Percentiles rank a stretch among this genome's conserved stretches.
Conservation (phyloP, 2,797 vertebrate species). For the Rhincodon typus region DNA sequence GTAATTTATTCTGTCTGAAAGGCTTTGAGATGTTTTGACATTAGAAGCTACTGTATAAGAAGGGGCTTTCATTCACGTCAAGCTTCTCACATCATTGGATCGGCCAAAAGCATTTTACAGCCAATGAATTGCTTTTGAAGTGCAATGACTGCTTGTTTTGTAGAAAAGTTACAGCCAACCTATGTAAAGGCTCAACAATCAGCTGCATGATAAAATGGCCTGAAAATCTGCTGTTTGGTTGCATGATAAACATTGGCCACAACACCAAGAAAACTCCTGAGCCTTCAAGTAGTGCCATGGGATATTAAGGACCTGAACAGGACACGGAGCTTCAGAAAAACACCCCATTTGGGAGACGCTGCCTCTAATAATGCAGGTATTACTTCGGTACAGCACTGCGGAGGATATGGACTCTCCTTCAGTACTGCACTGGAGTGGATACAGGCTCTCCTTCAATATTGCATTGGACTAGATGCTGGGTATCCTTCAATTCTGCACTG, state of each 20-base stretch:
- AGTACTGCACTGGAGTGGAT: too few species aligned
- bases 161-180: background rate
- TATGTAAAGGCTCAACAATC: background rate
- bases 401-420: too few species aligned
- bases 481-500: background rate
- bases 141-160: conserved; percentile 22
- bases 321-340: background rate
- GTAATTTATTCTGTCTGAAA: conserved; percentile 26
- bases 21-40: conserved; percentile 22
- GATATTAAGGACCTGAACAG: background rate
- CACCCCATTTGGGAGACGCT: background rate
- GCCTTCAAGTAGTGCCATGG: background rate
- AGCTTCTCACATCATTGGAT: background rate
- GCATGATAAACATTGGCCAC: background rate
- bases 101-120: background rate
- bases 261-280: background rate
- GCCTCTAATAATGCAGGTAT: background rate
- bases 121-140: conserved; percentile 15
- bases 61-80: conserved; percentile 6
- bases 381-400: background rate
- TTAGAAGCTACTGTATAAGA: background rate
- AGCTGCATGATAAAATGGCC: background rate
- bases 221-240: conserved; percentile 11
- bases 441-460: too few species aligned
- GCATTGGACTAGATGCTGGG: too few species aligned